Conservation (phyloP, 2,888 invertebrate species). For the Willowsia nigromaculata region DNA sequence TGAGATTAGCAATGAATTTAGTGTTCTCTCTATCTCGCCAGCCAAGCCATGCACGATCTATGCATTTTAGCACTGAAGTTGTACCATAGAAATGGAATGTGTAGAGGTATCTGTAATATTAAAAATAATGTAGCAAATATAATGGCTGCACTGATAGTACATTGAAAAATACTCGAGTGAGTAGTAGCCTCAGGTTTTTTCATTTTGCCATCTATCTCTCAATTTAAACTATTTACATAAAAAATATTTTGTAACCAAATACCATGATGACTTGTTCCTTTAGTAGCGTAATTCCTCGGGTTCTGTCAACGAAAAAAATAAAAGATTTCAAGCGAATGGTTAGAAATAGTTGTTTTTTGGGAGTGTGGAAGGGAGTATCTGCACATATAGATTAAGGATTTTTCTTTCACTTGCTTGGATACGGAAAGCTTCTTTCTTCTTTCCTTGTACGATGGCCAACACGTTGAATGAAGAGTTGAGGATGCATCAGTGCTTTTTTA, state of each 20-base stretch:
- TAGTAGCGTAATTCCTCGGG: neutral
- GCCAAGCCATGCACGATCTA: neutral
- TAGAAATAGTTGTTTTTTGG: neutral
- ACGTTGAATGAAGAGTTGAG: neutral
- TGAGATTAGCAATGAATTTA: constrained; percentile 62
- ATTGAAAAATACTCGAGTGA: neutral
- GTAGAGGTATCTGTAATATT: too few species aligned
- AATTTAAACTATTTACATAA: neutral
- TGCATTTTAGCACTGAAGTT: constrained; percentile 7
- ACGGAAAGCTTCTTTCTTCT: neutral
- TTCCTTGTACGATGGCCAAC: neutral
- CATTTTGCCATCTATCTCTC: neutral
- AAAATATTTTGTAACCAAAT: neutral
- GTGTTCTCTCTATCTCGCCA: neutral
- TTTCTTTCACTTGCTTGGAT: neutral
- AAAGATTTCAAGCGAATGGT: neutral
- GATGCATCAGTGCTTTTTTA: constrained; percentile 45
- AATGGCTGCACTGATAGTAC: neutral
- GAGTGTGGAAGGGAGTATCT: neutral
- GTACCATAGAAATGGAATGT: too few species aligned
- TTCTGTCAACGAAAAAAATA: neutral
- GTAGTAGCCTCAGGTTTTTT: constrained; percentile 1
- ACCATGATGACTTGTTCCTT: neutral
- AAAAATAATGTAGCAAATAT: neutral
- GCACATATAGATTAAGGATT: neutral